Evolutionary conservation across 2,888 invertebrate genomes (phyloP).

Genomic region (Phyllotreta cruciferae): DNA sequence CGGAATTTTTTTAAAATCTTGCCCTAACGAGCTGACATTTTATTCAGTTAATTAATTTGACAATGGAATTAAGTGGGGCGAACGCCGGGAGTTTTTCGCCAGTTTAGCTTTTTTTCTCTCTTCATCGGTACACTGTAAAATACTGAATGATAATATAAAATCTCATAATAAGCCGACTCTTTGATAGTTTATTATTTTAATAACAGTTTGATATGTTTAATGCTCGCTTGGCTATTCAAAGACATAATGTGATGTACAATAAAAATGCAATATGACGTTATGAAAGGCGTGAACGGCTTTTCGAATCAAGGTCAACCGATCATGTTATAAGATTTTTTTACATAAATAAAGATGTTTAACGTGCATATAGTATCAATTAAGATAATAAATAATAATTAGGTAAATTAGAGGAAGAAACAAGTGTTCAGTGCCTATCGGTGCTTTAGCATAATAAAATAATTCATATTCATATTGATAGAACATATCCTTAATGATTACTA

Average conservation of each 20-base stretch:
- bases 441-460: constrained; percentile 31
- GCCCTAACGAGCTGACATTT: constrained; percentile 25
- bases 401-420: constrained; percentile 25
- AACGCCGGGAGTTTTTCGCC: constrained; percentile 8
- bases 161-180: too few relatives aligned
- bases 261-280: constrained; percentile 26
- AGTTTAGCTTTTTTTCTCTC: background rate
- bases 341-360: constrained; percentile 31
- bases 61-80: constrained; percentile 7
- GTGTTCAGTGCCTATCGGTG: constrained; percentile 23
- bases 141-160: too few relatives aligned
- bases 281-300: constrained; percentile 29
- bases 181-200: too few relatives aligned
- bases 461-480: constrained; percentile 32
- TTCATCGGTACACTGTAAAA: constrained; percentile 1
- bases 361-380: constrained; percentile 30
- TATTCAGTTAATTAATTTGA: constrained; percentile 22
- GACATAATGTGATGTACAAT: constrained; percentile 4
- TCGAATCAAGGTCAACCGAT: constrained; percentile 24
- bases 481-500: constrained; percentile 24
- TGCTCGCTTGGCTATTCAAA: background rate
- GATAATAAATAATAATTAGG: constrained; percentile 29
- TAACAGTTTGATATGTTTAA: too few relatives aligned
- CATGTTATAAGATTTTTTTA: constrained; percentile 17
- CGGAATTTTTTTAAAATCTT: constrained; percentile 16